Evolutionary conservation across 2,888 invertebrate species (phyloP).

Genomic region (Callosobruchus maculatus): DNA sequence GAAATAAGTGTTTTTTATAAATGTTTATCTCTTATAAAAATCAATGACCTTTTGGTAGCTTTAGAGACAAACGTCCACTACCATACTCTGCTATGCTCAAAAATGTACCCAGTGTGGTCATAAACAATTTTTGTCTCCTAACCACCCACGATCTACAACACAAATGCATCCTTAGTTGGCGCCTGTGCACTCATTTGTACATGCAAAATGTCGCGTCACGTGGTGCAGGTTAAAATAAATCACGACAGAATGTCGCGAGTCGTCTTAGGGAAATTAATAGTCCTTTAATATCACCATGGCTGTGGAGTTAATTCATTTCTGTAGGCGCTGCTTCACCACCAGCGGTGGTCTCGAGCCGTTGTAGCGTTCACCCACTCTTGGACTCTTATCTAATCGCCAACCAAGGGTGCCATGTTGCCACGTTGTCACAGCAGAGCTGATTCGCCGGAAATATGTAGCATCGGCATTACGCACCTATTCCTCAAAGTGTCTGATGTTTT

Average conservation of each 20-base stretch:
- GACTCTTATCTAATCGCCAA: not conserved
- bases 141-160: not conserved
- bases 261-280: not conserved
- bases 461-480: too few species aligned
- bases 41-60: too few species aligned
- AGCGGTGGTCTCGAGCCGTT: conserved; percentile 18
- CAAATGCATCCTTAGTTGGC: not conserved
- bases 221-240: not conserved
- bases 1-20: too few species aligned
- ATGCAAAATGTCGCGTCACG: not conserved
- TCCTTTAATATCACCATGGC: not conserved
- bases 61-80: too few species aligned
- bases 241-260: not conserved
- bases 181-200: not conserved
- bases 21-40: too few species aligned
- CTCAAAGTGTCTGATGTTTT: too few species aligned
- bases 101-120: too few species aligned
- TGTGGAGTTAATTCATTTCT: not conserved
- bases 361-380: not conserved
- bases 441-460: not conserved
- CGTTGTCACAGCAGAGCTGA: conserved; percentile 31
- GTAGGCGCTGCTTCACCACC: conserved; percentile 17
- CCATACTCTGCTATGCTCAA: too few species aligned
- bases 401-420: conserved; percentile 18
- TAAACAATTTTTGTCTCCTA: too few species aligned